These are phyloP conservation scores for Oreonectes daqikongensis DNA, from an alignment of 2,797 vertebrate genomes.

Conservation along the genomic window DNA sequence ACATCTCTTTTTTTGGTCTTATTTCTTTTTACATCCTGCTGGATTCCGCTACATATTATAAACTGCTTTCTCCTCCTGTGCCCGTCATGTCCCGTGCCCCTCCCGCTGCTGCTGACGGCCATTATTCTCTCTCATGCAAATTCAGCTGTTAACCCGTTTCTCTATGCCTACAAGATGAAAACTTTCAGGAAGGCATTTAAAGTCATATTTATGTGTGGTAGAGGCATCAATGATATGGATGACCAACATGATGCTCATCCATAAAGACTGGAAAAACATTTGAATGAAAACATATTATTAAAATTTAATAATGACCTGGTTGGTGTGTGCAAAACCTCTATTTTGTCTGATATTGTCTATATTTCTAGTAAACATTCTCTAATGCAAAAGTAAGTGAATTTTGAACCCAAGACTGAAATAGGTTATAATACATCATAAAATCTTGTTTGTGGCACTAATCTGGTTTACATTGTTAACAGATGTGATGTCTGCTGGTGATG, in stretches of 20 bases:
- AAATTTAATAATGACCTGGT: not conserved
- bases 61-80: slow-evolving; percentile 81
- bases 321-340: not conserved
- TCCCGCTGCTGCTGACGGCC: slow-evolving; percentile 71
- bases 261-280: not conserved
- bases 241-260: slow-evolving; percentile 24
- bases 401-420: not conserved
- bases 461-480: not conserved
- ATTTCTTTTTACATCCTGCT: slow-evolving; percentile 80
- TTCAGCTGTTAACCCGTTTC: slow-evolving; percentile 76
- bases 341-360: not conserved
- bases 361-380: not conserved
- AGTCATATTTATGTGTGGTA: slow-evolving; percentile 71
- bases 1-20: slow-evolving; percentile 78
- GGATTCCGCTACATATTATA: slow-evolving; percentile 80
- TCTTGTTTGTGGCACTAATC: not conserved
- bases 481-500: not conserved
- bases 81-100: slow-evolving; percentile 67
- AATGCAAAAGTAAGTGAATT: too few relatives aligned
- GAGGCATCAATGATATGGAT: slow-evolving; percentile 41
- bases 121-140: slow-evolving; percentile 83
- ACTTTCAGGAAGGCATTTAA: slow-evolving; percentile 77
- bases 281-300: not conserved
- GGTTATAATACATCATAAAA: not conserved
- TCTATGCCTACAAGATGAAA: slow-evolving; percentile 78